Base-by-base conservation (phyloP, 2,888 invertebrate species). In the Candidula unifasciata region DNA sequence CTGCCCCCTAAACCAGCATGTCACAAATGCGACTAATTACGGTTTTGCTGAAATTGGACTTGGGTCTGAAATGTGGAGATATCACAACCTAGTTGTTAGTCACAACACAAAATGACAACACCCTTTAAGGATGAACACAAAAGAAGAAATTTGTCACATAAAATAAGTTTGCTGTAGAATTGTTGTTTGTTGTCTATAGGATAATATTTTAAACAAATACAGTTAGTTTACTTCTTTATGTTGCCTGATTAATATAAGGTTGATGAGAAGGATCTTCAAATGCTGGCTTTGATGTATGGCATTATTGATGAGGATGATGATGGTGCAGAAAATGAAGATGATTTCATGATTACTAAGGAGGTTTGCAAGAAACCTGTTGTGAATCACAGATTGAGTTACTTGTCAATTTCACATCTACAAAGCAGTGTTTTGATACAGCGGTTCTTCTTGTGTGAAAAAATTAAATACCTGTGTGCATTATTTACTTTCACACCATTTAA, bases 231-330 rank as follows among this genome's bases (percentile, higher is more conserved):
- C 30, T 68, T 37, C 21, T 68, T 30, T 66, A 33, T 66, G 44
- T 37, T 79, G 52, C 79, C 18, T n/a, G 30, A 80, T 57, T 6
- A 21, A 80, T 33, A 27, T 30, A 44, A 80, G 80, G 71, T 44
- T 8, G 35, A 35, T 33, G 35, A 68, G 52, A 66, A 76, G 13
- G 30, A 68, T 3, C 68, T 52, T 27, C 44, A 54, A 27, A 33
- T 52, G n/a, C 27, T 66, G 52, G 68, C 52, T 66, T 44, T 79
- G 10, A 18, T 71, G 10, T 24, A 37, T 78, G 78, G 66, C 37
- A 60, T 35, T 54, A 78, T 77, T 6, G 52, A 69, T n/a, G 77
- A 69, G n/a, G 83, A 57, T 30, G 83, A 83, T 21, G 76, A 80
- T 35, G 80, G 66, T 30, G 85, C 68, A 35, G 37, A 74, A 21